phyloP scores from a whole-genome alignment of 1,140 invertebrate species.

The Zaprionus ornatus region DNA sequence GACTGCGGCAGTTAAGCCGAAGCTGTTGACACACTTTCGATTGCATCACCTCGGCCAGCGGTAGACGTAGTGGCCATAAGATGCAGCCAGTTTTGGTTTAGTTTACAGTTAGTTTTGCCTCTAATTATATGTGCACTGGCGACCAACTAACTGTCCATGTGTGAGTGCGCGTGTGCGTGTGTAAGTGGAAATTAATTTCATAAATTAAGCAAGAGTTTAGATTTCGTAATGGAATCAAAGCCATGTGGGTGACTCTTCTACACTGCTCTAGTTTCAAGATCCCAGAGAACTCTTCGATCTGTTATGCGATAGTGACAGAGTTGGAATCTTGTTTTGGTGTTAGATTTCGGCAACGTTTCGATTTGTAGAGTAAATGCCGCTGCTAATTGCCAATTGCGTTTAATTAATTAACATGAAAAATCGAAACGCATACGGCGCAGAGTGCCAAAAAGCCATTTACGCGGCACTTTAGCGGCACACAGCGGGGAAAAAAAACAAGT shows the following conservation, averaged over 20 bases:
- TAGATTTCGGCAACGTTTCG: constrained; percentile 39
- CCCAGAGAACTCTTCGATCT: neutral
- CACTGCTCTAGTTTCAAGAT: neutral
- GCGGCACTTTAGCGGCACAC: neutral
- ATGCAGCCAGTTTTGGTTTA: constrained; percentile 74
- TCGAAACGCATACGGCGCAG: neutral
- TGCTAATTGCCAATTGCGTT: constrained; percentile 68
- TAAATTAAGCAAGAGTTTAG: constrained; percentile 60
- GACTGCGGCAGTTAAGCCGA: constrained; percentile 34
- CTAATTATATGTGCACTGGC: constrained; percentile 52
- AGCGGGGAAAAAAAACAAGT: constrained; percentile 35
- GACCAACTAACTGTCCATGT: constrained; percentile 10
- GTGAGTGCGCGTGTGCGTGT: constrained; percentile 20
- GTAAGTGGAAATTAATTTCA: constrained; percentile 64
- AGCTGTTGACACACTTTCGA: constrained; percentile 78
- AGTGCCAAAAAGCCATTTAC: constrained; percentile 48
- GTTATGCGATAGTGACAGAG: neutral
- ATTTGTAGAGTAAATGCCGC: constrained; percentile 45
- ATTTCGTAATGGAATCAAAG: constrained; percentile 44
- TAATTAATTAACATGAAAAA: constrained; percentile 73
- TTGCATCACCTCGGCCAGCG: constrained; percentile 63
- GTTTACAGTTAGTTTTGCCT: constrained; percentile 63
- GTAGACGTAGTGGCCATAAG: constrained; percentile 55
- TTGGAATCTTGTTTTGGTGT: constrained; percentile 6
- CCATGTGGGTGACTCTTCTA: neutral